phyloP scores from a whole-genome alignment of 2,113 vertebrate species.

The Ophthalmolycus amberensis region DNA sequence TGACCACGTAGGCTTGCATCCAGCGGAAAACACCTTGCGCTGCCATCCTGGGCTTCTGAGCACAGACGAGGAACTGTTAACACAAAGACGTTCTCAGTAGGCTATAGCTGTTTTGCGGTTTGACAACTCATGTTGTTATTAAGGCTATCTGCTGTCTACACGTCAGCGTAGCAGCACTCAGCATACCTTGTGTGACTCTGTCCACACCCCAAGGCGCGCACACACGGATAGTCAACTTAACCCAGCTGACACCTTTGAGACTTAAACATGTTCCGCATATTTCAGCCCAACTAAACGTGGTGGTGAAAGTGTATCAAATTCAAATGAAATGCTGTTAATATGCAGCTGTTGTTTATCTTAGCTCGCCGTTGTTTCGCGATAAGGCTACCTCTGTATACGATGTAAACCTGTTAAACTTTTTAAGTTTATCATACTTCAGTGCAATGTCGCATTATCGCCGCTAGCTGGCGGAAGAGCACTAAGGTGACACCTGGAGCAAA shows the following conservation, averaged over 20 bases:
- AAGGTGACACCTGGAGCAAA: not conserved
- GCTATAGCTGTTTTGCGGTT: slow-evolving; percentile 1
- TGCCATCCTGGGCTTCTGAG: slow-evolving; percentile 28
- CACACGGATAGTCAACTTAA: not conserved
- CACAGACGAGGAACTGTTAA: not conserved
- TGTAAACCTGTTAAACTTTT: not conserved
- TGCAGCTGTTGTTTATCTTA: not conserved
- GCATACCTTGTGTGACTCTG: not conserved
- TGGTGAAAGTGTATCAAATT: not conserved
- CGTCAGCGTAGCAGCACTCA: not conserved
- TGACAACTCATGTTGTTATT: slow-evolving; percentile 12
- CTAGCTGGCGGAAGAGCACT: slow-evolving; percentile 20
- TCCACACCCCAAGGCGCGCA: not conserved
- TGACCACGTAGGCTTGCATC: slow-evolving; percentile 24
- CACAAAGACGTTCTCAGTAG: not conserved
- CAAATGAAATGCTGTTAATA: not conserved
- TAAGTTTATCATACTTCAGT: not conserved
- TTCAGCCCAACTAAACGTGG: not conserved
- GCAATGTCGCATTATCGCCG: not conserved
- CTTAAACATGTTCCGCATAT: not conserved
- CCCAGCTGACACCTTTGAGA: not conserved
- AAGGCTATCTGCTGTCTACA: slow-evolving; percentile 1
- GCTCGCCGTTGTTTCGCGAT: not conserved
- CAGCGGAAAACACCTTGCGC: slow-evolving; percentile 14
- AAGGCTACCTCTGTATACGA: accelerated